Evolutionary conservation across 2,113 vertebrate species (phyloP), one percentile per base, ranked within the genome.

Genomic region (Phylloscopus trochilus): DNA sequence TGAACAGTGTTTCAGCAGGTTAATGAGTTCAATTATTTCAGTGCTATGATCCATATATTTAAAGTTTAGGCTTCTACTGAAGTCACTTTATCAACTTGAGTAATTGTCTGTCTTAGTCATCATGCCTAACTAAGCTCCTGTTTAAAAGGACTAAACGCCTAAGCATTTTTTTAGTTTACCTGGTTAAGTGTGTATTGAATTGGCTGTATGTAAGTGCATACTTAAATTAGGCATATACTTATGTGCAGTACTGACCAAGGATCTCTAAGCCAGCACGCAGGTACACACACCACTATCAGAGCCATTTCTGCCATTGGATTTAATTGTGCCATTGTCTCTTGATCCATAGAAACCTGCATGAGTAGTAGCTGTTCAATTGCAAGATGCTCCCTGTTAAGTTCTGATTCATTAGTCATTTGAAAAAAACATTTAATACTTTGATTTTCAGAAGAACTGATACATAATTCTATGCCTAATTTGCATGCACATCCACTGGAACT

Each of bases 391-490:
- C 15, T 83, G 12, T 66, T 82, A 66, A 74, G 10, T 33, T 89
- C 22, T 74, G 4, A 33, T 78, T 91, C 51, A 15, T 73, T 30
- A 33, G 15, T 53, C 2, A 5, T 53, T 74, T 63, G 52, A 62
- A 83, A 87, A 83, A 37, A 10, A 28, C 10, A n/a, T 39, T 14
- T 10, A 49, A 4, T 67, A 23, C 58, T 87, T 72, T 0, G 1
- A 14, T 82, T 85, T 85, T 51, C 44, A 58, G 46, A 90, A 90
- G 30, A 87, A 58, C 14, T 30, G 6, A 20, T 95, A 79, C 41
- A 68, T 96, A 90, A 92, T 79, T 95, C 21, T 94, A 31, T 95
- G 93, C 78, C 93, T 96, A 92, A 89, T 95, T 94, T 92, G 84
- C 87, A 85, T 67, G 87, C 81, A 94, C 58, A 27, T 83, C n/a